Conservation (phyloP, 1,140 invertebrate species). For the Hylaeus anthracinus region DNA sequence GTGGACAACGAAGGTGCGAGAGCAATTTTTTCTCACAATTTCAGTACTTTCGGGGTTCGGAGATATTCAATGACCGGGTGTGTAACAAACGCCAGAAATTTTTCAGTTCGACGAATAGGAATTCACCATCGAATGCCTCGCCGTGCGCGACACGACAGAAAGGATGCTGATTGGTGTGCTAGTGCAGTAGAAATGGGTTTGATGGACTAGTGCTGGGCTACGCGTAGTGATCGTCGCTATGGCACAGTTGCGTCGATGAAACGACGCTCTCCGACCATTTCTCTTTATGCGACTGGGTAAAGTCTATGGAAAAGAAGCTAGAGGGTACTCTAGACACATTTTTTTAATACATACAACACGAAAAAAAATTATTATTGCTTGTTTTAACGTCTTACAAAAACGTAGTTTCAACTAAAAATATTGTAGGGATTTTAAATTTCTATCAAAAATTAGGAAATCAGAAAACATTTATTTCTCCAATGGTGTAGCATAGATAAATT, state of each 20-base stretch:
- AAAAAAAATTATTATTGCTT: background rate
- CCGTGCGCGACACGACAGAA: constrained; percentile 36
- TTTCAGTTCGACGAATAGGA: constrained; percentile 49
- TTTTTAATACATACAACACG: constrained; percentile 7
- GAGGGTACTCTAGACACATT: no score
- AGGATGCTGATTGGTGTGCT: constrained; percentile 45
- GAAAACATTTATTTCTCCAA: no score
- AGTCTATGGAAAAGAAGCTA: background rate
- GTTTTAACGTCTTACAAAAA: background rate
- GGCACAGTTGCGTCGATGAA: constrained; percentile 7
- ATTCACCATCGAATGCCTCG: constrained; percentile 44
- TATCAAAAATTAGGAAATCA: no score
- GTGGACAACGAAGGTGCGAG: background rate
- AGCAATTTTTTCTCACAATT: background rate
- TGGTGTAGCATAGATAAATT: no score
- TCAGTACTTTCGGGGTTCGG: background rate
- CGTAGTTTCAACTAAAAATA: constrained; percentile 20
- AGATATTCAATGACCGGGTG: background rate
- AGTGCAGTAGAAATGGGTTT: constrained; percentile 38
- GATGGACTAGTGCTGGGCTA: constrained; percentile 23
- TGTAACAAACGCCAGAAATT: constrained; percentile 45
- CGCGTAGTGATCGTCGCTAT: background rate
- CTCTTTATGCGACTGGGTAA: background rate
- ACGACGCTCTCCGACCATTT: constrained; percentile 16
- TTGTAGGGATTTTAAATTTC: background rate